Conservation (phyloP, 2,888 invertebrate species). For the Aspidapion aeneum region DNA sequence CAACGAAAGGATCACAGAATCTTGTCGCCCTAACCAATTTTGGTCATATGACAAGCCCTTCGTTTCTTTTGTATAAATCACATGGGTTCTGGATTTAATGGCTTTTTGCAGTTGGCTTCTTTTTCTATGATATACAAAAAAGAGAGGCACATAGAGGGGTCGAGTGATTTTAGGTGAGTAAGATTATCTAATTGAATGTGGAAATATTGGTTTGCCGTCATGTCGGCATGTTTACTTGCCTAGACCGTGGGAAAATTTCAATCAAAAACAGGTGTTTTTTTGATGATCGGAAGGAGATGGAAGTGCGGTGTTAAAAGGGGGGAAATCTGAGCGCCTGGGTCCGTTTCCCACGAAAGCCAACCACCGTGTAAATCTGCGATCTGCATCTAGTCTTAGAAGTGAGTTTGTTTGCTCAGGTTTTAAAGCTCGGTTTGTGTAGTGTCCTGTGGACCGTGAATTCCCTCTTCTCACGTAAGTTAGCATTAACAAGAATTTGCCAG, state of each 20-base stretch:
- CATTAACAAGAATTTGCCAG: too few relatives aligned
- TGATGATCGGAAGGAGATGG: neutral
- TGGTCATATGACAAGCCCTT: too few relatives aligned
- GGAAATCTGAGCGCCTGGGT: neutral
- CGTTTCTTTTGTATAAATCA: too few relatives aligned
- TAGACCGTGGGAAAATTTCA: slow-evolving; percentile 57
- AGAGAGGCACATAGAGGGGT: too few relatives aligned
- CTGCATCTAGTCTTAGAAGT: neutral
- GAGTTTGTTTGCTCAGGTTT: neutral
- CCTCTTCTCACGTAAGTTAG: neutral
- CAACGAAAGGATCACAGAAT: too few relatives aligned
- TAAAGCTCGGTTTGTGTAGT: neutral
- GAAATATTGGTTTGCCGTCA: neutral
- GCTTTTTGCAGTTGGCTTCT: too few relatives aligned
- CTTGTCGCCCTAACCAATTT: too few relatives aligned
- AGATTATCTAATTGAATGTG: too few relatives aligned
- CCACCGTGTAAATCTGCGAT: neutral
- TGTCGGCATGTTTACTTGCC: slow-evolving; percentile 10
- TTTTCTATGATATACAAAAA: too few relatives aligned
- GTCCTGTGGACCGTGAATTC: neutral
- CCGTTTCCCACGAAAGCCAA: neutral
- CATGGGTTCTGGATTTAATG: too few relatives aligned
- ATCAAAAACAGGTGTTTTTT: slow-evolving; percentile 73
- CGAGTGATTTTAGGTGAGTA: neutral
- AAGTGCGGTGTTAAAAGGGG: neutral